phyloP scores from a whole-genome alignment of 2,888 invertebrate species.

The Enchytraeus crypticus region DNA sequence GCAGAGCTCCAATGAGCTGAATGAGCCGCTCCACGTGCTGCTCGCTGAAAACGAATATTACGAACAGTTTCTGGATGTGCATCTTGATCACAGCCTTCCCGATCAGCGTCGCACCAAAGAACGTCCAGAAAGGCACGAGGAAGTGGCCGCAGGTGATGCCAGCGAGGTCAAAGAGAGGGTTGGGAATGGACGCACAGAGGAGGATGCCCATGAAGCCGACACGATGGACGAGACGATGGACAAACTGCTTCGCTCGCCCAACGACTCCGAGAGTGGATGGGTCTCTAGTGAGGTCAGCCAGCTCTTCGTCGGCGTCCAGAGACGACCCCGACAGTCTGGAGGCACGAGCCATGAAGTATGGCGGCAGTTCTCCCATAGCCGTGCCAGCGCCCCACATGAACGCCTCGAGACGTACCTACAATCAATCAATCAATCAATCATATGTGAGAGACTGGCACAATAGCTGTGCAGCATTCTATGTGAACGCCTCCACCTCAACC shows the following conservation, averaged over 20 bases:
- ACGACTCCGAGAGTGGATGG: constrained; percentile 46
- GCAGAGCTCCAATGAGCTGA: constrained; percentile 56
- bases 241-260: constrained; percentile 71
- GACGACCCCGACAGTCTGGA: constrained; percentile 52
- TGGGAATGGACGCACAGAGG: constrained; percentile 93
- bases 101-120: constrained; percentile 95
- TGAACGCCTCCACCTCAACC: too few relatives aligned
- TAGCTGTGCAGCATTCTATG: too few relatives aligned
- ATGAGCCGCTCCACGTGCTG: constrained; percentile 65
- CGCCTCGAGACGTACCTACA: constrained; percentile 79
- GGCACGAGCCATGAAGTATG: constrained; percentile 99
- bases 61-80: constrained; percentile 66
- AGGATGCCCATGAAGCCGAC: constrained; percentile 93
- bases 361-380: constrained; percentile 95
- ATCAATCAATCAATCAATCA: too few relatives aligned
- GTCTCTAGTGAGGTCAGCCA: not conserved
- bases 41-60: constrained; percentile 59
- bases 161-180: constrained; percentile 95
- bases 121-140: constrained; percentile 97
- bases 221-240: constrained; percentile 69
- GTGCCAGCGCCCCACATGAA: constrained; percentile 88
- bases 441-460: too few relatives aligned
- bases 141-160: constrained; percentile 98
- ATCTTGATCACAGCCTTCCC: constrained; percentile 96
- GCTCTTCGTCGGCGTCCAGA: too few relatives aligned